phyloP scores from a whole-genome alignment of 1,140 invertebrate species.

The Adoxophyes honmai region DNA sequence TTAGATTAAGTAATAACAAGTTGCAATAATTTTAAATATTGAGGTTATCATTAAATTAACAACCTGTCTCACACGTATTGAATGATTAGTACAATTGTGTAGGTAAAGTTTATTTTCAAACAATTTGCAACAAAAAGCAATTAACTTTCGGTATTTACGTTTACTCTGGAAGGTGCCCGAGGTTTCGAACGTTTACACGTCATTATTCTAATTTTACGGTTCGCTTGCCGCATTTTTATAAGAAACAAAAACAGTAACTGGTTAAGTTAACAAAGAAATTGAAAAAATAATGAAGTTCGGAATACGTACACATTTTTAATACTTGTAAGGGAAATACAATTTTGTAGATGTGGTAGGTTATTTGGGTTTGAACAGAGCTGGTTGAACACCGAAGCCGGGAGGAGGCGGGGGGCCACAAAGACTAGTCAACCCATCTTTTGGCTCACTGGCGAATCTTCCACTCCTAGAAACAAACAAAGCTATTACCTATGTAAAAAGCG shows the following conservation, averaged over 20 bases:
- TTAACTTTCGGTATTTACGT: no score
- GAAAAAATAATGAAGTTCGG: not conserved
- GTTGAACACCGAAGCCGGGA: constrained; percentile 45
- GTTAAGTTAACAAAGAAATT: constrained; percentile 4
- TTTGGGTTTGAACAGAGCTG: constrained; percentile 13
- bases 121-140: no score
- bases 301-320: no score
- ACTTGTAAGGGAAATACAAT: no score
- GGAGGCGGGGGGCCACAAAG: constrained; percentile 33
- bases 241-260: not conserved
- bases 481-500: no score
- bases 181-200: not conserved
- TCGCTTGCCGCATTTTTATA: not conserved
- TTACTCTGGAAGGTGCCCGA: not conserved
- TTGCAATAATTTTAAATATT: no score
- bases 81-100: no score
- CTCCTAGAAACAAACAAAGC: constrained; percentile 31
- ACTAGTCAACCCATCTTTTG: constrained; percentile 33
- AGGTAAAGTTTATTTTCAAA: no score
- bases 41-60: no score
- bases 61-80: no score
- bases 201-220: constrained; percentile 8
- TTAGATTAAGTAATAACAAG: no score
- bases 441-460: constrained; percentile 48
- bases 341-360: no score